phyloP scores from a whole-genome alignment of 2,888 invertebrate species.

The Netelia virgata region DNA sequence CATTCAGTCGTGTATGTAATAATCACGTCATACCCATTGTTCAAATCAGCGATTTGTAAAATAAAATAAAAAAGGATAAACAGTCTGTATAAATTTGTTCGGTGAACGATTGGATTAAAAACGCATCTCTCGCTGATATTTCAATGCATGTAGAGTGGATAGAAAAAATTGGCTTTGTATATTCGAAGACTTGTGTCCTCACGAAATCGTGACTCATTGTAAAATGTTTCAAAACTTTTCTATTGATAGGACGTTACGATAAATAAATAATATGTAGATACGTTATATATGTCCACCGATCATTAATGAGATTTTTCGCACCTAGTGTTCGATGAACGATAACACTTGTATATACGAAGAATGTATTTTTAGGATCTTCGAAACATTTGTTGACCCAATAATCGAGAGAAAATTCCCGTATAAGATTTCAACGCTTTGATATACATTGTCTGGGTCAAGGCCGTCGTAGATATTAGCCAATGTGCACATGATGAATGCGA shows the following conservation, averaged over 20 bases:
- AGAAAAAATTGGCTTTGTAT: constrained; percentile 54
- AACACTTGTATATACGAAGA: constrained; percentile 27
- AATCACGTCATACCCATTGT: constrained; percentile 65
- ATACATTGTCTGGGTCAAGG: constrained; percentile 66
- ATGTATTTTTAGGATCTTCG: constrained; percentile 61
- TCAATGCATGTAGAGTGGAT: constrained; percentile 44
- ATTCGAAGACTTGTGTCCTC: constrained; percentile 22
- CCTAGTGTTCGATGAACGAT: constrained; percentile 53
- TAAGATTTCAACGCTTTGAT: constrained; percentile 48
- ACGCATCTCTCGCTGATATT: constrained; percentile 30
- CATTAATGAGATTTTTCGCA: constrained; percentile 62
- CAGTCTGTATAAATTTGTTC: constrained; percentile 52
- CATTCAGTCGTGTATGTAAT: constrained; percentile 66
- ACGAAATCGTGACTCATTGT: constrained; percentile 45
- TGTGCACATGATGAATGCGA: constrained; percentile 53
- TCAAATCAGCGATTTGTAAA: constrained; percentile 56
- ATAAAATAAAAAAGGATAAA: constrained; percentile 28
- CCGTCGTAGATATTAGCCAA: constrained; percentile 55
- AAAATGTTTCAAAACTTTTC: constrained; percentile 63
- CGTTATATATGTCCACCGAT: constrained; percentile 56
- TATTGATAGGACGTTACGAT: constrained; percentile 63
- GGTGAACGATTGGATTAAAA: constrained; percentile 49
- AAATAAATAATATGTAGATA: constrained; percentile 67
- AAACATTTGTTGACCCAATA: constrained; percentile 64
- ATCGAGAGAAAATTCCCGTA: constrained; percentile 48